Percentiles rank a stretch among this genome's conserved stretches.
phyloP scores from a whole-genome alignment of 2,113 vertebrate species.

The Ovis canadensis region DNA sequence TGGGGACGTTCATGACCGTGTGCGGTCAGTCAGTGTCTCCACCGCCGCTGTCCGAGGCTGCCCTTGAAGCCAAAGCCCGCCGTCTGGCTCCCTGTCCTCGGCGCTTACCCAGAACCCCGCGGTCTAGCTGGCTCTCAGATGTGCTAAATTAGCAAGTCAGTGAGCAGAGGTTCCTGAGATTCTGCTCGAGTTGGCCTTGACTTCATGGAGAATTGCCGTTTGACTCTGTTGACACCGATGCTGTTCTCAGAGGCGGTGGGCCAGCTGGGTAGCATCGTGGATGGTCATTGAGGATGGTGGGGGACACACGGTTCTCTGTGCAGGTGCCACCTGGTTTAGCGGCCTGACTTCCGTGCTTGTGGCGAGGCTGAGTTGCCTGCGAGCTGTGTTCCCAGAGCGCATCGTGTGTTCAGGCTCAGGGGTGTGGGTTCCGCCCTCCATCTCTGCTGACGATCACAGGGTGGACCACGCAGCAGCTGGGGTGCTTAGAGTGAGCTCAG shows the following conservation, averaged over 20 bases:
- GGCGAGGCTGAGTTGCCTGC: not conserved
- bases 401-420: not conserved
- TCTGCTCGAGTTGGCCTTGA: not conserved
- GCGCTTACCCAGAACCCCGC: not conserved
- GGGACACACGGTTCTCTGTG: not conserved
- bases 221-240: not conserved
- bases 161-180: not conserved
- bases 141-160: not conserved
- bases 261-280: not conserved
- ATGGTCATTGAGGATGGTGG: not conserved
- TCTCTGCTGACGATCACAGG: not conserved
- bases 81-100: too few species aligned
- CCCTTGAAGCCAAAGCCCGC: not conserved
- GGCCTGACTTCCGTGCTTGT: not conserved
- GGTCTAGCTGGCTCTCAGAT: not conserved
- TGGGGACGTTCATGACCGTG: accelerated
- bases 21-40: too few species aligned
- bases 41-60: accelerated
- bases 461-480: not conserved
- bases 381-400: not conserved
- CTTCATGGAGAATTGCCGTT: not conserved
- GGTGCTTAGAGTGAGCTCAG: not conserved
- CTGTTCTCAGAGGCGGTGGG: not conserved
- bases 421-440: not conserved
- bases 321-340: not conserved